Evolutionary conservation across 2,888 invertebrate species (phyloP), one percentile per base, ranked within the genome.

Genomic region (Cephus pygmeus): DNA sequence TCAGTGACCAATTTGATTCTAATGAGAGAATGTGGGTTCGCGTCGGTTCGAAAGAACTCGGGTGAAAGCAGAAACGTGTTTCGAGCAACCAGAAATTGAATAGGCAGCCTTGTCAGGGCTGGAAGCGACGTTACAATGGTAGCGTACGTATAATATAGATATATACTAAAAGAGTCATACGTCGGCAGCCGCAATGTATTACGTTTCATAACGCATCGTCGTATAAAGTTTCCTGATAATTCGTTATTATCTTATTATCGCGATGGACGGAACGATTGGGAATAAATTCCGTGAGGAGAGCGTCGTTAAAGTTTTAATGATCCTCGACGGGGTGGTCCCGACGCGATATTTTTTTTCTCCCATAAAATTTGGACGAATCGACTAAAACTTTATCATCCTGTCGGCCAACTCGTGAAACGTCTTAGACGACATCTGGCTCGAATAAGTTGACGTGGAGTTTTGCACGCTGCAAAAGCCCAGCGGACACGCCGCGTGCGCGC

Each of bases 71-170:
- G 69, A 69, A 77, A 77, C 77, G 69, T 73, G 77, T 77, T 77
- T 74, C 73, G 74, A 77, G 74, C 74, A 77, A 77, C 74, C 77
- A 77, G 77, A 77, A 77, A 77, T 77, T 77, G 77, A 77, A 77
- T 77, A 77, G 74, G 74, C 74, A 73, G 77, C 74, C 77, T 74
- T 77, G 77, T 77, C 77, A 77, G 77, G 73, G 35, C 30, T 35
- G n/a, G 36, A 56, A 56, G 56, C 56, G 56, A 56, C 56, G 23
- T 56, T 56, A 56, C 56, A 23, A 56, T 56, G 23, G 56, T 56
- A 56, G 56, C 23, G 0, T 23, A 23, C 9, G 23, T 56, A 23
- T 56, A 36, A 36, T 15, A 15, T 40, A 40, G 15, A 15, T 40
- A 40, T 56, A 56, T 23, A 56, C 2, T 56, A 56, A 56, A 56